Base-by-base conservation (phyloP, 2,888 invertebrate species). In the Salpingus planirostris region DNA sequence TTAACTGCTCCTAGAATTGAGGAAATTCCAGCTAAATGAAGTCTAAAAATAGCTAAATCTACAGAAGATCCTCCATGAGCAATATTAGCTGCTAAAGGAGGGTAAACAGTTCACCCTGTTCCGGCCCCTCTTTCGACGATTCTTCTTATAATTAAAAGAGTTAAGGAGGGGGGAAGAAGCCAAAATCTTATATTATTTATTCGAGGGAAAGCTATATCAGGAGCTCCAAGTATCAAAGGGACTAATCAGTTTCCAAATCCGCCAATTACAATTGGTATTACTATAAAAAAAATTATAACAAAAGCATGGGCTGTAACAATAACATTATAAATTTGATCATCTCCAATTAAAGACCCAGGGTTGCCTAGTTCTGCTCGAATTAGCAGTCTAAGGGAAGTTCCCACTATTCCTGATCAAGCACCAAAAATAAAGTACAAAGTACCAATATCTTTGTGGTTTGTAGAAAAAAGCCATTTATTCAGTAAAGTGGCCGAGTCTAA, bases 171-270 rank as follows among this genome's bases (percentile, higher is more conserved):
- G 0, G 79, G 79, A 8, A 86, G 25, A 14, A 87, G 43, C 71
- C 85, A 86, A 69, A 85, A 87, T 60, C 83, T 84, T 74, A 85
- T 77, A 69, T 84, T 85, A 74, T 87, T 86, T 71, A 87, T 71
- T 56, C 83, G 83, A 0, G 85, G 85, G 30, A 84, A 86, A 5
- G 80, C 79, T 69, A 87, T 85, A 72, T 88, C 86, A 2, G 82
- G 81, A 0, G 79, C 76, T 41, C 79, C 80, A 54, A 86, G 49
- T 70, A 86, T 81, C 64, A 86, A 49, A 3, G 85, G 85, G 0
- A 85, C 66, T 60, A 86, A 53, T 74, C 82, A 86, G 64, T 88
- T 88, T 39, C 86, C 86, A 70, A 87, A 87, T 53, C 85, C 84
- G 32, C 85, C 85, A 69, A 80, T 78, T 74, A 80, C 73, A 67